Evolutionary conservation across 2,888 invertebrate species (phyloP).

Genomic region (Eutolmus rufibarbis): DNA sequence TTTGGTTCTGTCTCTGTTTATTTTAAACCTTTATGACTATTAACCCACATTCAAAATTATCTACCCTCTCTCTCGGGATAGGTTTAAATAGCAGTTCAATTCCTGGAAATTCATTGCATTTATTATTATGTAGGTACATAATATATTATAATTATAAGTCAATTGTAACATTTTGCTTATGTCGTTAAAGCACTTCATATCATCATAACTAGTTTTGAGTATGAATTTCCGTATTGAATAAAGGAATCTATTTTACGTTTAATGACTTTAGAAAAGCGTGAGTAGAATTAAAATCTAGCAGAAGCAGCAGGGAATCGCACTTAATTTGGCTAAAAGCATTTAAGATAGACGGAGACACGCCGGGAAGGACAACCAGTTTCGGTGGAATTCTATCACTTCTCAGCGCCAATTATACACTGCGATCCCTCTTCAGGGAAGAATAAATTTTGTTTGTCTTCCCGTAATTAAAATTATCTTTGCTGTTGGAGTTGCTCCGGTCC

Average conservation of each 20-base stretch:
- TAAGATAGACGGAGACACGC: not conserved
- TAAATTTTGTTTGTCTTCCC: conserved; percentile 33
- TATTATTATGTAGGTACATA: too few species aligned
- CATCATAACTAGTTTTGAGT: not conserved
- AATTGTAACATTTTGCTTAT: too few species aligned
- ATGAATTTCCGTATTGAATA: not conserved
- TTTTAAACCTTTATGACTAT: too few species aligned
- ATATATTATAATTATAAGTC: too few species aligned
- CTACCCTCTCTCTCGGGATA: too few species aligned
- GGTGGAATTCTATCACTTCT: not conserved
- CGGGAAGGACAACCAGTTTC: not conserved
- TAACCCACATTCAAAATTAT: too few species aligned
- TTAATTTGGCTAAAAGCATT: not conserved
- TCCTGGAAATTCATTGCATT: too few species aligned
- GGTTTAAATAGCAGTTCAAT: too few species aligned
- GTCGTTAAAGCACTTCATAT: too few species aligned
- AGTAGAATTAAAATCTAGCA: not conserved
- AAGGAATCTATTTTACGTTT: not conserved
- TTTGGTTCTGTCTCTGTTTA: too few species aligned
- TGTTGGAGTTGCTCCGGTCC: not conserved
- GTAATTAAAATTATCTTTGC: conserved; percentile 38
- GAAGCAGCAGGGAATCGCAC: not conserved
- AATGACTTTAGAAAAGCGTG: not conserved
- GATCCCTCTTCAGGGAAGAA: not conserved
- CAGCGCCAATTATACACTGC: not conserved